A percentile compares a stretch with the other conserved stretches of the same genome.
phyloP scores from a whole-genome alignment of 2,888 invertebrate species.

The Panorpa germanica region DNA sequence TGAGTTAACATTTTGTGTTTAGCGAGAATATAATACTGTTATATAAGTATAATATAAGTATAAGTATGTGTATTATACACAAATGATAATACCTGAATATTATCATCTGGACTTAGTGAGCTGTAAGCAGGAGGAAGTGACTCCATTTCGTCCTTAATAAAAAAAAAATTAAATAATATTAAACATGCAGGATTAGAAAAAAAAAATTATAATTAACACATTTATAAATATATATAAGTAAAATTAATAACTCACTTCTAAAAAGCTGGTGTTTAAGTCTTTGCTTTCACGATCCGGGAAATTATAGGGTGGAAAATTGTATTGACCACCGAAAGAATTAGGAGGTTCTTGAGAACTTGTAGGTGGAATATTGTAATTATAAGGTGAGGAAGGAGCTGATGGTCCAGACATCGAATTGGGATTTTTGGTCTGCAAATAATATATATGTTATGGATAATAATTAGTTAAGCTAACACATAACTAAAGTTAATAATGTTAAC shows the following conservation, averaged over 20 bases:
- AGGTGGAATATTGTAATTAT: slow-evolving; percentile 47
- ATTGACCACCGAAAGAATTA: too few species aligned
- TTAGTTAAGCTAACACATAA: slow-evolving; percentile 12
- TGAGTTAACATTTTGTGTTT: neutral
- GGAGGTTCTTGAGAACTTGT: slow-evolving; percentile 22
- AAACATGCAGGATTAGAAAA: slow-evolving; percentile 1
- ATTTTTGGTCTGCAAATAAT: too few species aligned
- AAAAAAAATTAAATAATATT: slow-evolving; percentile 12
- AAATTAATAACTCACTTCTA: slow-evolving; percentile 24
- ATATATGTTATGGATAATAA: neutral
- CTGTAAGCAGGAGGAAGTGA: slow-evolving; percentile 47
- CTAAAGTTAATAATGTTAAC: slow-evolving; percentile 2
- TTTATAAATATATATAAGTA: slow-evolving; percentile 1
- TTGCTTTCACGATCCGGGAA: slow-evolving; percentile 30
- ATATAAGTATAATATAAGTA: slow-evolving; percentile 4
- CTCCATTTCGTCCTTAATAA: slow-evolving; percentile 40
- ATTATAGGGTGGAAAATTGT: too few species aligned
- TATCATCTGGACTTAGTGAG: slow-evolving; percentile 53
- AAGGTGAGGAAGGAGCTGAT: slow-evolving; percentile 24
- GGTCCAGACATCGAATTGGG: slow-evolving; percentile 17
- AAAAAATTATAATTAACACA: slow-evolving; percentile 5
- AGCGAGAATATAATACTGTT: slow-evolving; percentile 8
- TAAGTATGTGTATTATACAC: slow-evolving; percentile 7
- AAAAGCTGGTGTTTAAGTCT: slow-evolving; percentile 39
- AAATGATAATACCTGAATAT: slow-evolving; percentile 37